Evolutionary conservation across 2,888 invertebrate species (phyloP), one percentile per base, ranked within the genome.

Genomic region (Schizaphis graminum): DNA sequence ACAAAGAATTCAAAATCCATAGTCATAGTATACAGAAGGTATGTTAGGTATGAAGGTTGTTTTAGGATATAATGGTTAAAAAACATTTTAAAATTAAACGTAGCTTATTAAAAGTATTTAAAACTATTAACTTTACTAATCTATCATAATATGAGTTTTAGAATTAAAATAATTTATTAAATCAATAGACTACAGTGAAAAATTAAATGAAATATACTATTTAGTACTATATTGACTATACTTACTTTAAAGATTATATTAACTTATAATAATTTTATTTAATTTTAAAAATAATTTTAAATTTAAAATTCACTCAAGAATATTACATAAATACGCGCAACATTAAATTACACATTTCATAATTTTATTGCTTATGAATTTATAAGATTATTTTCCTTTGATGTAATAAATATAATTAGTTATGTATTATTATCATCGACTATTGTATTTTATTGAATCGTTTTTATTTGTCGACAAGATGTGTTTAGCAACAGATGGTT

Each of bases 1-100:
- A 97, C 95, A 77, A 61, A 28, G 97, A 97, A 57, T 96, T 96
- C 95, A 96, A 96, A 94, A 96, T 97, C 94, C 97, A 97, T 94
- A 96, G 96, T 67, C 67, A 84, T 35, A 87, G 61, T 7, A 85
- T 95, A 10, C 94, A 89, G n/a, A 67, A 95, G 67, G 92, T 93
- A 91, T 47, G 88, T 77, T 77, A 77, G 21, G 21, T 77, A 77
- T 77, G 77, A 77, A 67, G 10, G 16, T 21, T 77, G 35, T 35
- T 35, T 16, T 35, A 21, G 77, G 21, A 35, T 77, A 35, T 8
- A 44, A 47, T 44, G 28, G 4, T 47, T 11, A 0, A 47, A 11
- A 0, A 47, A 11, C 13, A 28, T 28, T 47, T 86, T 47, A 21
- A 84, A 41, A 84, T 41, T 44, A 44, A 41, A 26, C 44, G 24